Evolutionary conservation across 2,113 vertebrate genomes (phyloP).

Genomic region (rat (Rattus norvegicus)): DNA sequence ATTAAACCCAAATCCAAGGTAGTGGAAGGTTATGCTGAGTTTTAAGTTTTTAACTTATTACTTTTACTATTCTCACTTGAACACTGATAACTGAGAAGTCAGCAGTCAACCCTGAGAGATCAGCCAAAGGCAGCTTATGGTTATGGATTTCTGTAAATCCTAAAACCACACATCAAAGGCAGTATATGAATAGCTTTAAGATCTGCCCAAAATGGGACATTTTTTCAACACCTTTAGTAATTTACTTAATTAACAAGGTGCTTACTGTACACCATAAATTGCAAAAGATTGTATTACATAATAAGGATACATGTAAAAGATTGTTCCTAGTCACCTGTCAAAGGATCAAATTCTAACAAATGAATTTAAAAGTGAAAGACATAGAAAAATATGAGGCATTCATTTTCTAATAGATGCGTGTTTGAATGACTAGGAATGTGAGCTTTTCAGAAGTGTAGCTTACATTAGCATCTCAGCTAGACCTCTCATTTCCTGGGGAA

Average conservation of each 20-base stretch:
- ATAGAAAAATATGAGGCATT: not conserved
- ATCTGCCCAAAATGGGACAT: not conserved
- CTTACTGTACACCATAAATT: not conserved
- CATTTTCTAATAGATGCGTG: not conserved
- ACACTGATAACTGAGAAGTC: constrained; percentile 7
- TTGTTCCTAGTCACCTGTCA: not conserved
- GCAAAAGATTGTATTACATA: not conserved
- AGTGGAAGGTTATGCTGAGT: not conserved
- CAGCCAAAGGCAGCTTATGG: not conserved
- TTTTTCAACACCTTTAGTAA: not conserved
- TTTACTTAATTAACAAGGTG: constrained; percentile 31
- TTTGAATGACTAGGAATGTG: not conserved
- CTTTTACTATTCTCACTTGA: not conserved
- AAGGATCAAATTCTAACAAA: not conserved
- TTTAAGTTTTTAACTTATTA: not conserved
- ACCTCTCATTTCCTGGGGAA: not conserved
- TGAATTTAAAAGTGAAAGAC: not conserved
- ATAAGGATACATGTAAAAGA: not conserved
- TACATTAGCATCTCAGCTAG: not conserved
- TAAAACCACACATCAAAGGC: not conserved
- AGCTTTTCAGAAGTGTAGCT: not conserved
- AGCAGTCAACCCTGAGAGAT: not conserved
- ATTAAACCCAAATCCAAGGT: not conserved
- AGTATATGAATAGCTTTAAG: not conserved
- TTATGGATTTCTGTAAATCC: not conserved